These are phyloP conservation scores for Pocillopora damicornis DNA, from an alignment of 64 coral and sea anemone genomes.

Conservation along the genomic window DNA sequence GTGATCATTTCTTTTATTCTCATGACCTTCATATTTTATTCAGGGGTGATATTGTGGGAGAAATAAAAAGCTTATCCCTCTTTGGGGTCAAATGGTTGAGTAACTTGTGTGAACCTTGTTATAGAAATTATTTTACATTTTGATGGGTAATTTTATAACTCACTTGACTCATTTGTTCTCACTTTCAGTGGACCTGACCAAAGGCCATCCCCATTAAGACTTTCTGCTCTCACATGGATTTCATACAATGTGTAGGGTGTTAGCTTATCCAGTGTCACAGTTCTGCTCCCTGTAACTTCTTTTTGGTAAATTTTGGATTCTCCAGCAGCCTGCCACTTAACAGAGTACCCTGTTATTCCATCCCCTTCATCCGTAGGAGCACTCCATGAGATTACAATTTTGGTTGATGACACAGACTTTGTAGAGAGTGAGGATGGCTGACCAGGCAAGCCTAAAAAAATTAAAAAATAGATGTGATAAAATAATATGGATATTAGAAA, in stretches of 20 bases:
- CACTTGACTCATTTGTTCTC: slow-evolving; percentile 40
- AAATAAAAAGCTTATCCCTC: too few species aligned
- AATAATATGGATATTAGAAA: background rate
- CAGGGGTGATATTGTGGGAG: too few species aligned
- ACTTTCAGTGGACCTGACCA: slow-evolving; percentile 23
- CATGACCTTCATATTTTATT: too few species aligned
- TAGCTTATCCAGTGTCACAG: background rate
- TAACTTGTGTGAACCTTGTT: background rate
- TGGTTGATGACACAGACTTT: background rate
- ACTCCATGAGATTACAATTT: background rate
- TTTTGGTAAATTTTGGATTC: background rate
- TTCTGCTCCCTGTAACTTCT: background rate
- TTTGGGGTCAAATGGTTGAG: too few species aligned
- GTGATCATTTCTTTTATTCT: too few species aligned
- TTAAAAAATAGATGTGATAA: background rate
- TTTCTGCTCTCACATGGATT: slow-evolving; percentile 35
- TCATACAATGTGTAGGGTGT: slow-evolving; percentile 39
- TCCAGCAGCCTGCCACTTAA: background rate
- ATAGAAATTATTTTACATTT: background rate
- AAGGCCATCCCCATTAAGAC: background rate
- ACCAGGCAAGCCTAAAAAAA: background rate
- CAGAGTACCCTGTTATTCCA: slow-evolving; percentile 4
- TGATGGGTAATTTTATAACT: background rate
- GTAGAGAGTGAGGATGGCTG: background rate
- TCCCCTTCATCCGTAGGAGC: background rate